Percentiles rank a stretch among this genome's conserved stretches.
These are phyloP conservation scores for Tethya wilhelma DNA, from an alignment of 37 sponge, comb jelly and placozoan species.

Conservation along the genomic window DNA sequence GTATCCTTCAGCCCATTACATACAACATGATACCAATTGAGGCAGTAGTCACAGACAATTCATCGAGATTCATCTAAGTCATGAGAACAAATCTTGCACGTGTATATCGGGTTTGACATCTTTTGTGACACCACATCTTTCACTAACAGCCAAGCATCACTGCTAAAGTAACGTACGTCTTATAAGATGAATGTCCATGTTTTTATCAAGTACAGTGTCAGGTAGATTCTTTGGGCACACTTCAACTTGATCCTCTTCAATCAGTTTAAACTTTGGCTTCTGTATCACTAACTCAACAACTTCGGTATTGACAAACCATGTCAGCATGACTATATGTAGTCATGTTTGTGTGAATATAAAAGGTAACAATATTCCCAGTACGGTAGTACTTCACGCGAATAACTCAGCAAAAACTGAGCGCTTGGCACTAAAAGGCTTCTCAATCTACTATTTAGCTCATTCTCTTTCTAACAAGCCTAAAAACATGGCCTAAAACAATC, in stretches of 20 bases:
- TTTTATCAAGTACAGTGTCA: not conserved
- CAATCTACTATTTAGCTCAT: too few species aligned
- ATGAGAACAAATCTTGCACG: conserved; percentile 12
- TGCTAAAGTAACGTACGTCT: not conserved
- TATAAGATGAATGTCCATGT: not conserved
- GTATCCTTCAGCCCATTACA: not conserved
- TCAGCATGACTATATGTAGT: conserved; percentile 1
- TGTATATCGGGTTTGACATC: not conserved
- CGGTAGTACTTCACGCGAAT: too few species aligned
- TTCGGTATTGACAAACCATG: conserved; percentile 16
- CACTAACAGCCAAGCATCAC: not conserved
- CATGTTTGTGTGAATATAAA: not conserved
- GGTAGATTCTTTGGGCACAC: not conserved
- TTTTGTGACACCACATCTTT: not conserved
- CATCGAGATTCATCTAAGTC: conserved; percentile 2
- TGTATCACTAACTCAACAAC: not conserved
- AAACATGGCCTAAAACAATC: too few species aligned
- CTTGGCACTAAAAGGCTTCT: too few species aligned
- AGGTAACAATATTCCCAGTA: too few species aligned
- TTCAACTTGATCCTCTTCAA: conserved; percentile 2
- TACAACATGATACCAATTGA: conserved; percentile 1
- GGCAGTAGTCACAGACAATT: conserved; percentile 22
- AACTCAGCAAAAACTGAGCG: too few species aligned
- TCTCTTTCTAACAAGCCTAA: too few species aligned
- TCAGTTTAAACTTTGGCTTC: not conserved